Evolutionary conservation across 2,797 vertebrate species (phyloP).

Genomic region (Jordanella pulchra): DNA sequence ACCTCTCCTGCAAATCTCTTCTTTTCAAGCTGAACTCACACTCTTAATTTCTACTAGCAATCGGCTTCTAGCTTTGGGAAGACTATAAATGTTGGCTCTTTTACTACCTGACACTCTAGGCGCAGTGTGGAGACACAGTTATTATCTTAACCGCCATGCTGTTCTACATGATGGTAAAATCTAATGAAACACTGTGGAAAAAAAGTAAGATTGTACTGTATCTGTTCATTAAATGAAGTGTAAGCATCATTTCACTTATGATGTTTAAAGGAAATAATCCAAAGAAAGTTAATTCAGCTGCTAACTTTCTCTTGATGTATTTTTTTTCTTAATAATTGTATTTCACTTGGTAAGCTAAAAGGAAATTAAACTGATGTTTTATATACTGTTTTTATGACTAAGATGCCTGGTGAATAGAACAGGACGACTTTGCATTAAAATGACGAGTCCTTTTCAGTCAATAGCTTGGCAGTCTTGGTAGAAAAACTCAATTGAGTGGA

Average conservation of each 20-base stretch:
- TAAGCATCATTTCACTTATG: conserved; percentile 21
- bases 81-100: conserved; percentile 66
- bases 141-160: conserved; percentile 72
- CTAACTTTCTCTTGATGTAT: conserved; percentile 2
- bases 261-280: conserved; percentile 10
- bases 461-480: neutral
- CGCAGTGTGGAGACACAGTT: conserved; percentile 56
- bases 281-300: conserved; percentile 6
- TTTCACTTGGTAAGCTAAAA: conserved; percentile 6
- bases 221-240: conserved; percentile 23
- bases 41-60: conserved; percentile 41
- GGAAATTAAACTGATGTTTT: conserved; percentile 10
- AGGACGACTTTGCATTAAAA: neutral
- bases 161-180: conserved; percentile 74
- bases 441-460: neutral
- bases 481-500: neutral
- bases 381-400: conserved; percentile 12
- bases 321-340: neutral
- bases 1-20: conserved; percentile 16
- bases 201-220: conserved; percentile 22
- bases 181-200: conserved; percentile 60
- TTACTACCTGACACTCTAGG: conserved; percentile 71
- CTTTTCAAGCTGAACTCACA: conserved; percentile 19
- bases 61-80: conserved; percentile 22
- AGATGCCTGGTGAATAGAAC: neutral